A percentile compares a stretch with the other conserved stretches of the same genome.
Evolutionary conservation across 2,888 invertebrate genomes (phyloP).

Genomic region (Epistrophe eligans): DNA sequence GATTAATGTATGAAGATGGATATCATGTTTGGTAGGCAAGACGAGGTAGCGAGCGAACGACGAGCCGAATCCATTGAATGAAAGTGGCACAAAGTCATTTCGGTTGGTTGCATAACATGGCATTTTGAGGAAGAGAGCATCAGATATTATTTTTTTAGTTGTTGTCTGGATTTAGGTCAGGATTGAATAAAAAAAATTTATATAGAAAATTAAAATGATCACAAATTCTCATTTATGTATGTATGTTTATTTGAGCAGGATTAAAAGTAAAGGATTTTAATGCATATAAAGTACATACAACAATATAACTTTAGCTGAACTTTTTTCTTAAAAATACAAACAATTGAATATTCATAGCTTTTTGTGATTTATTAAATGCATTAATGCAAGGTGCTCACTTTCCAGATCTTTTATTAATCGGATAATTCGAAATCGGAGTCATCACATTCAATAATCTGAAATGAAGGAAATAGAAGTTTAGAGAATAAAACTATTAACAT

Average conservation of each 20-base stretch:
- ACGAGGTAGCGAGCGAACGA: neutral
- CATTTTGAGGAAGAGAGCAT: constrained; percentile 23
- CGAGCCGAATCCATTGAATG: constrained; percentile 52
- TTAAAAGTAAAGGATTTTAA: constrained; percentile 27
- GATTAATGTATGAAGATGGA: constrained; percentile 57
- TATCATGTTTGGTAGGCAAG: constrained; percentile 18
- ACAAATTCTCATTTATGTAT: constrained; percentile 32
- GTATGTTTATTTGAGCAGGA: constrained; percentile 36
- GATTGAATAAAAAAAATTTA: neutral
- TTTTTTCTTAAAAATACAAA: constrained; percentile 20
- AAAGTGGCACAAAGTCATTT: constrained; percentile 62
- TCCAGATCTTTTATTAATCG: constrained; percentile 77
- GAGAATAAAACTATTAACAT: neutral
- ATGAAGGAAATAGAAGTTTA: constrained; percentile 38
- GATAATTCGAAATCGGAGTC: constrained; percentile 81
- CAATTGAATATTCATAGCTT: constrained; percentile 8
- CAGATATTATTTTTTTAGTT: neutral
- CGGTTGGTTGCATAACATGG: constrained; percentile 58
- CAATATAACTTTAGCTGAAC: constrained; percentile 12
- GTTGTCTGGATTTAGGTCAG: constrained; percentile 30
- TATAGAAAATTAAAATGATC: constrained; percentile 22
- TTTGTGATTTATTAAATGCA: constrained; percentile 17
- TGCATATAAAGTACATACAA: neutral
- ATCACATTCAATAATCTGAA: constrained; percentile 82
- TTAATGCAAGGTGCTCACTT: constrained; percentile 4